Conservation (phyloP, 1,140 invertebrate species). For the Orchestia grillus region DNA sequence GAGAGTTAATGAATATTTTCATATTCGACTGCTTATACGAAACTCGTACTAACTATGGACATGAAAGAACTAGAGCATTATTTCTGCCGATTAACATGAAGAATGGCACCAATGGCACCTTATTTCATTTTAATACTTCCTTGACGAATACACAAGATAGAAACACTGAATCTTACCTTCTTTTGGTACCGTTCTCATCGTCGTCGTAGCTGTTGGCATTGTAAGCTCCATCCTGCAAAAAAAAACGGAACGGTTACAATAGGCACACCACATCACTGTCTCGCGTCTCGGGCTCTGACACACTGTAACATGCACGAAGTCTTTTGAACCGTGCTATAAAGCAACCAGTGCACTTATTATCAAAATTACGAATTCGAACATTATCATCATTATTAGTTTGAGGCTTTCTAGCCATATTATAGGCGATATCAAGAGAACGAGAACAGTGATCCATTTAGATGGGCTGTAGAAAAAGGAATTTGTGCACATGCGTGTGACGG, state of each 20-base stretch:
- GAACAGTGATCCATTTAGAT: too few relatives aligned
- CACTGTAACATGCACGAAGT: background rate
- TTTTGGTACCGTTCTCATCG: background rate
- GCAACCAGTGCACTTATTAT: background rate
- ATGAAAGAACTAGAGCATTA: background rate
- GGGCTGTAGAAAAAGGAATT: too few relatives aligned
- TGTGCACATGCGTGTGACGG: too few relatives aligned
- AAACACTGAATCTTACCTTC: background rate
- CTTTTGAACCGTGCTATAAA: background rate
- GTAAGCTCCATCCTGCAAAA: background rate
- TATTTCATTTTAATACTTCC: background rate
- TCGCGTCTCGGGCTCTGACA: background rate
- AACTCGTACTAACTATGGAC: background rate
- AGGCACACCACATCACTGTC: background rate
- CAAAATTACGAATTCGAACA: too few relatives aligned
- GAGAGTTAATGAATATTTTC: background rate
- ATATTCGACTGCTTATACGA: background rate
- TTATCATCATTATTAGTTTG: too few relatives aligned
- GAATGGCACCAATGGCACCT: background rate
- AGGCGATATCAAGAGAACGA: too few relatives aligned
- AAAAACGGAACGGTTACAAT: background rate
- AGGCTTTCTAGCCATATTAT: too few relatives aligned
- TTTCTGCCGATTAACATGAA: background rate
- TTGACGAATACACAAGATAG: background rate
- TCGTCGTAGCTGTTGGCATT: slow-evolving; percentile 1